These are phyloP conservation scores for Heteropelma amictum DNA, from an alignment of 2,888 invertebrate species.

Conservation along the genomic window DNA sequence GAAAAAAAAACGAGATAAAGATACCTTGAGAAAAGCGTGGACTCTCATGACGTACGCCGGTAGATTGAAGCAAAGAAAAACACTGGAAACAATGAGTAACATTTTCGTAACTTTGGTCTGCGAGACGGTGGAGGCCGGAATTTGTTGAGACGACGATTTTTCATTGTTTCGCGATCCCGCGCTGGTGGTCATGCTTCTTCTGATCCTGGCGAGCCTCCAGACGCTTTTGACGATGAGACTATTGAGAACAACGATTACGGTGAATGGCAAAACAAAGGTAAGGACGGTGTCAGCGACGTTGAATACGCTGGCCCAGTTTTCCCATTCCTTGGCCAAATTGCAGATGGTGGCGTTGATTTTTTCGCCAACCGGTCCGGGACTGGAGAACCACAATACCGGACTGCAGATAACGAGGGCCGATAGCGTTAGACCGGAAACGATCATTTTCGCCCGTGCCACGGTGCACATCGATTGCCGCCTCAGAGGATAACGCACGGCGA, in stretches of 20 bases:
- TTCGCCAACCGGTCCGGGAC: conserved; percentile 55
- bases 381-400: conserved; percentile 81
- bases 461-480: conserved; percentile 86
- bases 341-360: conserved; percentile 79
- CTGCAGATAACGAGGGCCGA: conserved; percentile 81
- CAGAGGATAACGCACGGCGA: conserved; percentile 89
- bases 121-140: conserved; percentile 67
- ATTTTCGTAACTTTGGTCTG: conserved; percentile 89
- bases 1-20: conserved; percentile 43
- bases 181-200: conserved; percentile 71
- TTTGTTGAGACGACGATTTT: conserved; percentile 25
- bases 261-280: conserved; percentile 86
- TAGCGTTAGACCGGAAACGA: conserved; percentile 80
- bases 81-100: conserved; percentile 89
- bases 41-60: conserved; percentile 87
- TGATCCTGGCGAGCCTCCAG: conserved; percentile 80
- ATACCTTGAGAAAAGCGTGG: conserved; percentile 82
- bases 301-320: conserved; percentile 82
- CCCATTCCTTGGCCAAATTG: conserved; percentile 78
- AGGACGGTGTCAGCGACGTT: conserved; percentile 86
- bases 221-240: conserved; percentile 85
- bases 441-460: conserved; percentile 83
- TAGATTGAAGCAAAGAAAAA: conserved; percentile 87
- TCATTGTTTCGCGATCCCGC: conserved; percentile 49
- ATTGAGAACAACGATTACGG: conserved; percentile 85